Conservation (phyloP, 2,888 invertebrate genomes). For the Alsophila aescularia region DNA sequence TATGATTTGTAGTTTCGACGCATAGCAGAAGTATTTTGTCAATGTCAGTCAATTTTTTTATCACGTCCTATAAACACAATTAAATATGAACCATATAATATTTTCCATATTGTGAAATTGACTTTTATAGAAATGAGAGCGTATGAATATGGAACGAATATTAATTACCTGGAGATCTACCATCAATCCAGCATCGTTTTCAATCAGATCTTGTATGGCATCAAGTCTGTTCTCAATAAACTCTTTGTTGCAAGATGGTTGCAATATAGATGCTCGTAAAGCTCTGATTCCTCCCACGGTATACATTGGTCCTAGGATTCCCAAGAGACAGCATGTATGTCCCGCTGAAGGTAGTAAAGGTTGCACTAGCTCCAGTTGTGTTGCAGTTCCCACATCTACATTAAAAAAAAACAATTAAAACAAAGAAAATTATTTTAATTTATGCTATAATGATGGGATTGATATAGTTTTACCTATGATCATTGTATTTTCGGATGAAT, state of each 20-base stretch:
- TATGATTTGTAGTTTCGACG: constrained; percentile 75
- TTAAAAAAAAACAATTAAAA: background rate
- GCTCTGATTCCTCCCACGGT: constrained; percentile 88
- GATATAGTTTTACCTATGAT: constrained; percentile 87
- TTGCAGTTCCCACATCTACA: constrained; percentile 92
- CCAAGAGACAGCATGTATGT: constrained; percentile 71
- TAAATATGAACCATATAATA: too few species aligned
- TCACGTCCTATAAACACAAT: constrained; percentile 72
- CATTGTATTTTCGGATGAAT: constrained; percentile 91
- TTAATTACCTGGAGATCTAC: constrained; percentile 85
- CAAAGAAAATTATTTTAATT: background rate
- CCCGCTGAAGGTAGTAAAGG: constrained; percentile 78
- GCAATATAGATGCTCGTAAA: constrained; percentile 91
- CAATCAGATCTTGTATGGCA: constrained; percentile 90
- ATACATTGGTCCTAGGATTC: constrained; percentile 73
- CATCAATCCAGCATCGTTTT: constrained; percentile 86
- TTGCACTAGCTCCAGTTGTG: constrained; percentile 89
- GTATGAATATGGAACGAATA: background rate
- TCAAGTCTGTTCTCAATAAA: constrained; percentile 89
- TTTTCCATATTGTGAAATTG: too few species aligned
- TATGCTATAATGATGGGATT: background rate
- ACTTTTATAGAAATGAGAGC: too few species aligned
- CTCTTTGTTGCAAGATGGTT: constrained; percentile 88
- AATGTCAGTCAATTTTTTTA: constrained; percentile 89
- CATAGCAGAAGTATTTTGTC: constrained; percentile 89